A percentile compares a stretch with the other conserved stretches of the same genome.
Conservation (phyloP, 1,140 invertebrate genomes). For the Conopomorpha cramerella region DNA sequence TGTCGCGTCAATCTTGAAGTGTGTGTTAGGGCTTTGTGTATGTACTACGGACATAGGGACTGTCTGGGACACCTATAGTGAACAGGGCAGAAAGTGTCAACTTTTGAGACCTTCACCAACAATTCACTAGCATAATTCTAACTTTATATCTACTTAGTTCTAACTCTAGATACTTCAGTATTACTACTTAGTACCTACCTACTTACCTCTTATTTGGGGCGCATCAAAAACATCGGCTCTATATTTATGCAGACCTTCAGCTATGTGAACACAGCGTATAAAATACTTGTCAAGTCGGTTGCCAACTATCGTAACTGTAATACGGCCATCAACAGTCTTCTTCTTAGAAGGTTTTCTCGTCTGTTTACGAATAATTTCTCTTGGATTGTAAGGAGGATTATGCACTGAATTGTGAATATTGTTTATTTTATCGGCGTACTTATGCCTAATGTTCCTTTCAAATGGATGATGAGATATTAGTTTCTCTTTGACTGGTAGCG, state of each 20-base stretch:
- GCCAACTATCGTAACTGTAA: slow-evolving; percentile 34
- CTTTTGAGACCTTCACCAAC: too few species aligned
- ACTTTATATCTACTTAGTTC: too few species aligned
- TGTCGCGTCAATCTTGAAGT: too few species aligned
- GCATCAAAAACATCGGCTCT: slow-evolving; percentile 23
- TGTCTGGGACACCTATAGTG: too few species aligned
- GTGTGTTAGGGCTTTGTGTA: too few species aligned
- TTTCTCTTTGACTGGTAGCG: slow-evolving; percentile 13
- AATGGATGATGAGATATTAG: slow-evolving; percentile 24
- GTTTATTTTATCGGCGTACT: slow-evolving; percentile 18
- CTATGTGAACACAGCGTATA: slow-evolving; percentile 29
- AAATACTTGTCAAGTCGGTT: slow-evolving; percentile 35
- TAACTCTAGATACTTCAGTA: neutral
- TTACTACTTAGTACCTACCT: neutral
- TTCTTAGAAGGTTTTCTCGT: slow-evolving; percentile 8
- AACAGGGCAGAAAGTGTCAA: too few species aligned
- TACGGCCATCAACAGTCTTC: slow-evolving; percentile 5
- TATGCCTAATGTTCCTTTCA: slow-evolving; percentile 25
- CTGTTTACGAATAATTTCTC: slow-evolving; percentile 3
- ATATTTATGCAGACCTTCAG: slow-evolving; percentile 35
- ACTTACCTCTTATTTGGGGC: slow-evolving; percentile 31
- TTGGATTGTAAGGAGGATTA: slow-evolving; percentile 26
- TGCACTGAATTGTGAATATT: slow-evolving; percentile 32
- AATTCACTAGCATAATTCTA: too few species aligned
- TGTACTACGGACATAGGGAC: too few species aligned